Base-by-base conservation (phyloP, 2,888 invertebrate species). In the Carpatolechia fugitivella region DNA sequence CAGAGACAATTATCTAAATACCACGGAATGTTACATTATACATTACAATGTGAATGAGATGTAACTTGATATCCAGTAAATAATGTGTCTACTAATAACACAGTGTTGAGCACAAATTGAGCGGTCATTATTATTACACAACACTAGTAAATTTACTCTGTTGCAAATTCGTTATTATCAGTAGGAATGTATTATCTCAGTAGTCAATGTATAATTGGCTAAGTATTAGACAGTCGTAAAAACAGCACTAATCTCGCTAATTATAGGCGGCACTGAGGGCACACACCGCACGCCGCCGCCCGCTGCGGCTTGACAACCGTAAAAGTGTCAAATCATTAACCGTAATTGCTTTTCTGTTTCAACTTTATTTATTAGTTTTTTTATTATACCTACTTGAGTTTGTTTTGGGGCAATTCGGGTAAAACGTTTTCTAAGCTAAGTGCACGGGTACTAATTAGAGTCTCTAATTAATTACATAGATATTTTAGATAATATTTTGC, bases 271-370 rank as follows among this genome's bases (percentile, higher is more conserved):
- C 72, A 76, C 74, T 69, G 68, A 67, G 66, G 66, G 71, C 72
- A 76, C 74, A 70, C 65, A 68, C 64, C 58, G 61, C 20, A n/a
- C 35, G 5, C 24, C 73, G 72, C 75, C 74, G 65, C 24, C 44
- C 24, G 5, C 11, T 44, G 13, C 3, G 64, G 61, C 66, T 70
- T 72, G 72, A 70, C 76, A 76, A 61, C 74, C 71, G 72, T 78
- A 76, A 82, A 82, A 80, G 71, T 80, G 80, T 79, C 77, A 77
- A 85, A 80, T 82, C 79, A 82, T 80, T 82, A 78, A 74, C 68
- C 74, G 64, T 76, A 83, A 83, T 84, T 82, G 76, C 76, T 74
- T 78, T 75, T 69, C 65, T 68, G 65, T 69, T 70, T 11, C 40
- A 10, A 16, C 16, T 18, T 1, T 41, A 16, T 41, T 11, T 10